A percentile compares a stretch with the other conserved stretches of the same genome.
These are phyloP conservation scores for Hirundo rustica DNA, from an alignment of 2,797 vertebrate species.

Conservation along the genomic window DNA sequence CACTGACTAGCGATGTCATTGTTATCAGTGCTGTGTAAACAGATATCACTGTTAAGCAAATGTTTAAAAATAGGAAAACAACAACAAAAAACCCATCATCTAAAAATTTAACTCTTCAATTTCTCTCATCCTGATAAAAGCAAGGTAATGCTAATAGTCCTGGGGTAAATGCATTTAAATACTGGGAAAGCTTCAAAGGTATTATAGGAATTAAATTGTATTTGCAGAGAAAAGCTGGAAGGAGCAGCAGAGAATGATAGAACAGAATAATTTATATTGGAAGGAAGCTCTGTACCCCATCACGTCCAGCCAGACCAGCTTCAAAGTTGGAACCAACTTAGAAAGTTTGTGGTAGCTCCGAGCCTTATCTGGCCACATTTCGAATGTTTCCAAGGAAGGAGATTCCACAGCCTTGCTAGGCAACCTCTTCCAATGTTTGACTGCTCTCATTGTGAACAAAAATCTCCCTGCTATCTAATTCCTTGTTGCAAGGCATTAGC, in stretches of 20 bases:
- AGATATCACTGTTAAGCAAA: not conserved
- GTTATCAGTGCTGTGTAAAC: not conserved
- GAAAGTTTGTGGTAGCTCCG: not conserved
- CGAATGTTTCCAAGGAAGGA: not conserved
- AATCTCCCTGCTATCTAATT: slow-evolving; percentile 12
- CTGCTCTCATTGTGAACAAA: slow-evolving; percentile 1
- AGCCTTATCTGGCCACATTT: not conserved
- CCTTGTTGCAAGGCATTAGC: slow-evolving; percentile 33
- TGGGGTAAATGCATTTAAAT: not conserved
- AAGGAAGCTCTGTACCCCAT: not conserved
- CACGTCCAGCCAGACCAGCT: not conserved
- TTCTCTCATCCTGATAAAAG: not conserved
- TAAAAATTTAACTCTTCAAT: not conserved
- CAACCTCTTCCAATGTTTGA: not conserved
- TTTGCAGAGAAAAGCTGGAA: not conserved
- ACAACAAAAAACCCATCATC: not conserved
- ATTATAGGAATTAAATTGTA: not conserved
- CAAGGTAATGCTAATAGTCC: not conserved
- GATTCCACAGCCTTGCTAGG: slow-evolving; percentile 31
- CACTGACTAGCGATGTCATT: not conserved
- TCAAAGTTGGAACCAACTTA: not conserved
- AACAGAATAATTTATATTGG: not conserved
- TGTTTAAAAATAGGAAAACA: not conserved
- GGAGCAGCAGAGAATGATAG: not conserved
- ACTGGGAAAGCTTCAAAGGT: not conserved